Conservation (phyloP, 2,113 vertebrate genomes). For the Pyrgilauda ruficollis region DNA sequence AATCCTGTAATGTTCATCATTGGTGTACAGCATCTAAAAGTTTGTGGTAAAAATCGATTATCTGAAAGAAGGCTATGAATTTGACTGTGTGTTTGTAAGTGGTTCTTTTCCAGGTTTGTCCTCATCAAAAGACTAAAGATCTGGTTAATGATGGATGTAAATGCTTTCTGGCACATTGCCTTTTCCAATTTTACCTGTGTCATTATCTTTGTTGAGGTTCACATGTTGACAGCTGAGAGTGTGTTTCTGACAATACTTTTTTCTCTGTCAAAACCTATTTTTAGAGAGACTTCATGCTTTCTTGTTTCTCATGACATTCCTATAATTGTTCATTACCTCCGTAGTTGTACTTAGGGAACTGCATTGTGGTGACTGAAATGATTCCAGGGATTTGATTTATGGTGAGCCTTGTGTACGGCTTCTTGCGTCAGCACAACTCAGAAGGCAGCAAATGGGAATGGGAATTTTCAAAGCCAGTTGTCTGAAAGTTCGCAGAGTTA, state of each 20-base stretch:
- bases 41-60: not conserved
- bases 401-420: not conserved
- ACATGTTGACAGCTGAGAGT: not conserved
- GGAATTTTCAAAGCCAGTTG: not conserved
- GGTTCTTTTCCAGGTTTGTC: accelerated
- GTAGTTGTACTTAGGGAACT: not conserved
- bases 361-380: not conserved
- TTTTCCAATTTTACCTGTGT: not conserved
- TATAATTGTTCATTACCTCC: not conserved
- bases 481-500: not conserved
- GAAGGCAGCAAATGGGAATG: not conserved
- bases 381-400: not conserved
- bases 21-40: not conserved
- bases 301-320: not conserved
- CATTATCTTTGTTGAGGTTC: not conserved
- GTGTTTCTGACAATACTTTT: not conserved
- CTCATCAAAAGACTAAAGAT: not conserved
- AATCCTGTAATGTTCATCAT: not conserved
- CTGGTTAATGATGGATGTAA: not conserved
- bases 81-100: not conserved
- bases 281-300: not conserved
- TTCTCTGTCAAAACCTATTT: not conserved
- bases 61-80: not conserved
- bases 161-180: not conserved
- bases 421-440: not conserved